phyloP scores from a whole-genome alignment of 2,113 vertebrate species.

The Neotragus pygmaeus region DNA sequence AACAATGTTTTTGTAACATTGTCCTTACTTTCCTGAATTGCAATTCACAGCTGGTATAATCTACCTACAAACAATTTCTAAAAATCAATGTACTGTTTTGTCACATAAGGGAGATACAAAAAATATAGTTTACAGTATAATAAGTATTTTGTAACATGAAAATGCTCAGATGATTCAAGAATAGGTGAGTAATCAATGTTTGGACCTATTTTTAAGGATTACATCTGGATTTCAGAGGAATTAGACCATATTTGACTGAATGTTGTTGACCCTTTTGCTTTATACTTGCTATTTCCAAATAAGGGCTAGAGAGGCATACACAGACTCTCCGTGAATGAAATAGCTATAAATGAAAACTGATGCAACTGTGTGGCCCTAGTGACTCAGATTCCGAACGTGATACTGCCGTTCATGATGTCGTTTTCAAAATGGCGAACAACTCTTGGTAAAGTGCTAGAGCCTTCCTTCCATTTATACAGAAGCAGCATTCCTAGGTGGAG shows the following conservation, averaged over 20 bases:
- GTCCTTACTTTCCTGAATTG: not conserved
- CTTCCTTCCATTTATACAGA: not conserved
- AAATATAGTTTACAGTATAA: not conserved
- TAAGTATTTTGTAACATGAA: not conserved
- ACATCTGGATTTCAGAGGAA: not conserved
- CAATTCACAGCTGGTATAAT: not conserved
- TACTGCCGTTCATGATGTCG: fast-evolving
- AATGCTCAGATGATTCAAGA: not conserved
- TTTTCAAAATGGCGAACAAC: not conserved
- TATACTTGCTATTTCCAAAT: not conserved
- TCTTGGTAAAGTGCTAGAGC: not conserved
- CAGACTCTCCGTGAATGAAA: not conserved
- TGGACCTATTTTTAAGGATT: not conserved
- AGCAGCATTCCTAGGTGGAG: not conserved
- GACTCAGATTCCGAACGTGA: not conserved
- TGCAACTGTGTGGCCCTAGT: not conserved
- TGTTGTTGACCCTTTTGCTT: not conserved
- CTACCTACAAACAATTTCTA: not conserved
- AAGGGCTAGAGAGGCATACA: not conserved
- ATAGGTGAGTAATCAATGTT: not conserved
- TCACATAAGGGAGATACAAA: not conserved
- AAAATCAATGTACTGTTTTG: not conserved
- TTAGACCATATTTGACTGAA: not conserved
- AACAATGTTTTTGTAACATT: not conserved
- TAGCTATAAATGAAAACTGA: not conserved